These are phyloP conservation scores for Onychomys torridus DNA, from an alignment of 2,797 vertebrate genomes.

Conservation along the genomic window DNA sequence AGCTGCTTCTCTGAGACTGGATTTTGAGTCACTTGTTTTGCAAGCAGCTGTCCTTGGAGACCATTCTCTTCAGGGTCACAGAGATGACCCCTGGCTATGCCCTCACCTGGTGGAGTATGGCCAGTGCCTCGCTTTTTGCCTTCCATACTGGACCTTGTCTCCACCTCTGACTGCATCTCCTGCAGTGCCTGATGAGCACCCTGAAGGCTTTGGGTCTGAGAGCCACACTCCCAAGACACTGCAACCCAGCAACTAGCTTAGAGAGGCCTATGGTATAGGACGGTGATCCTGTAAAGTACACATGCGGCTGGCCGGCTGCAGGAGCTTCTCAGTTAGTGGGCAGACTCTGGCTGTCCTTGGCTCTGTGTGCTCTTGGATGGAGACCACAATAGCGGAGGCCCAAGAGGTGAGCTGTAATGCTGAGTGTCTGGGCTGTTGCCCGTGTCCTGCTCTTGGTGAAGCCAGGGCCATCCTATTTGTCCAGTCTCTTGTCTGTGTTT, in stretches of 20 bases:
- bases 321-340: background rate
- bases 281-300: too few relatives aligned
- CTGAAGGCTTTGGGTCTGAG: background rate
- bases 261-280: background rate
- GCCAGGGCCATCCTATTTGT: background rate
- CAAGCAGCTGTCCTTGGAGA: background rate
- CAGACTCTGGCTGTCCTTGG: background rate
- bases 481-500: background rate
- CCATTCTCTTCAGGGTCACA: too few relatives aligned
- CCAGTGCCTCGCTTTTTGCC: background rate
- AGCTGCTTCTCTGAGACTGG: background rate
- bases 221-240: too few relatives aligned
- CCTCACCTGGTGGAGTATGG: background rate
- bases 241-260: background rate
- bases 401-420: background rate
- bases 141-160: background rate
- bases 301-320: fast-evolving
- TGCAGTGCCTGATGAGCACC: background rate
- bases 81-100: fast-evolving
- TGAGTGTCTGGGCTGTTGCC: background rate
- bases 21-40: background rate
- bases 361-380: background rate
- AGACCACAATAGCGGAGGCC: background rate
- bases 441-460: fast-evolving
- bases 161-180: fast-evolving